These are phyloP conservation scores for Coelinius sp. DNA, from an alignment of 2,888 invertebrate species.

Conservation along the genomic window DNA sequence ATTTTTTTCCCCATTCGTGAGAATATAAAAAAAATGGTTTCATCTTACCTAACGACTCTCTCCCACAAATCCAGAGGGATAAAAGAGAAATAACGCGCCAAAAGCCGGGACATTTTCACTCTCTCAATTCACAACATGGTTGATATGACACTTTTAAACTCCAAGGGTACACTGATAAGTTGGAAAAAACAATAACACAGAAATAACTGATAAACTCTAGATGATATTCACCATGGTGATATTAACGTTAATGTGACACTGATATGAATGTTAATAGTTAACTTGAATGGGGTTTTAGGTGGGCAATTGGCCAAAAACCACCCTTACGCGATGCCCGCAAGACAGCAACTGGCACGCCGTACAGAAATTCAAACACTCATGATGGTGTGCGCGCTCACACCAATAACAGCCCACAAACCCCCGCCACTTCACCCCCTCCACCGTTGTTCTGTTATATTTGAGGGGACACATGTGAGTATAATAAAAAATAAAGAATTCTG, in stretches of 20 bases:
- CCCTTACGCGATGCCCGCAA: constrained; percentile 59
- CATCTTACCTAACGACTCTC: constrained; percentile 1
- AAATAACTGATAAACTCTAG: not conserved
- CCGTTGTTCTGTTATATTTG: constrained; percentile 18
- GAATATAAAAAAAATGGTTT: not conserved
- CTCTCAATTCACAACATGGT: constrained; percentile 21
- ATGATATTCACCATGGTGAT: not conserved
- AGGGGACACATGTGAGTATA: constrained; percentile 16
- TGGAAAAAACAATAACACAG: not conserved
- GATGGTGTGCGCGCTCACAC: constrained; percentile 30
- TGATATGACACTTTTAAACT: not conserved
- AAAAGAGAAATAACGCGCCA: not conserved
- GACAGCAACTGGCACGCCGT: constrained; percentile 52
- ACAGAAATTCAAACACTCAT: constrained; percentile 42
- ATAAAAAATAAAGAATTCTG: not conserved
- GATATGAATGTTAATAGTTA: no score
- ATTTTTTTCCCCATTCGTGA: not conserved
- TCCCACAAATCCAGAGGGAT: not conserved
- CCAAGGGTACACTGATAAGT: constrained; percentile 21
- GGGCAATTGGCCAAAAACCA: constrained; percentile 38
- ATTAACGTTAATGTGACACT: not conserved
- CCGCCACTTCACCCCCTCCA: not conserved
- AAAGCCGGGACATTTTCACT: constrained; percentile 15
- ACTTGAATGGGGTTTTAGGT: not conserved
- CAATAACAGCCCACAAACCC: constrained; percentile 23